Percentiles rank a stretch among this genome's conserved stretches.
These are phyloP conservation scores for Harlomillsia oculata DNA, from an alignment of 1,140 invertebrate genomes.

Conservation along the genomic window DNA sequence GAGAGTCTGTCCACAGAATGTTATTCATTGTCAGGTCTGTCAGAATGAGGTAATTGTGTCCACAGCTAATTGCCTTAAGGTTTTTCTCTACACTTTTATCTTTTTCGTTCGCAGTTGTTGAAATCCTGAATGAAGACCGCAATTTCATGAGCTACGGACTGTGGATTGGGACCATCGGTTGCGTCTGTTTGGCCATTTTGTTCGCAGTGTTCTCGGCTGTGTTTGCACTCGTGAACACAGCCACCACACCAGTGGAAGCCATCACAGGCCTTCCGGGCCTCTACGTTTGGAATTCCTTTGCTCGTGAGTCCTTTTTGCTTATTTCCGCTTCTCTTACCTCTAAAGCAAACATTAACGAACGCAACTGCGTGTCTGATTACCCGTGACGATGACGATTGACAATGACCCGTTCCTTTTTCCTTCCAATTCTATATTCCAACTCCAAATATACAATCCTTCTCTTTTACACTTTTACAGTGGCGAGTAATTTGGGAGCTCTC, in stretches of 20 bases:
- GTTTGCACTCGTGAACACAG: conserved; percentile 65
- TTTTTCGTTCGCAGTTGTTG: conserved; percentile 46
- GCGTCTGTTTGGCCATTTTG: conserved; percentile 53
- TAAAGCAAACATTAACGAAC: not conserved
- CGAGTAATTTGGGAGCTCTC: conserved; percentile 57
- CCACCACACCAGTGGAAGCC: conserved; percentile 57
- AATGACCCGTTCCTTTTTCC: too few species aligned
- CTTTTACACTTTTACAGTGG: too few species aligned
- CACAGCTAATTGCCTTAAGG: too few species aligned
- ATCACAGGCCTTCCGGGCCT: conserved; percentile 65
- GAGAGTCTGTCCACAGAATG: too few species aligned
- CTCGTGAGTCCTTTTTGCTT: conserved; percentile 49
- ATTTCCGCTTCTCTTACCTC: not conserved
- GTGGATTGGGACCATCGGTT: conserved; percentile 59
- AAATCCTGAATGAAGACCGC: conserved; percentile 51
- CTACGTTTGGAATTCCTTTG: conserved; percentile 64
- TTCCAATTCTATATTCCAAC: too few species aligned
- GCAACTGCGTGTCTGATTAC: not conserved
- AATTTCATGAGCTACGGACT: conserved; percentile 58
- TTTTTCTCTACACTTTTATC: too few species aligned
- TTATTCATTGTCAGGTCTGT: too few species aligned
- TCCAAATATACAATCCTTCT: too few species aligned
- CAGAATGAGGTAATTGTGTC: too few species aligned
- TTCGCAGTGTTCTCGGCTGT: conserved; percentile 58
- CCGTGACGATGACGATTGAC: too few species aligned